Conservation (phyloP, 2,888 invertebrate species). For the Lepidocyrtoides sp. region DNA sequence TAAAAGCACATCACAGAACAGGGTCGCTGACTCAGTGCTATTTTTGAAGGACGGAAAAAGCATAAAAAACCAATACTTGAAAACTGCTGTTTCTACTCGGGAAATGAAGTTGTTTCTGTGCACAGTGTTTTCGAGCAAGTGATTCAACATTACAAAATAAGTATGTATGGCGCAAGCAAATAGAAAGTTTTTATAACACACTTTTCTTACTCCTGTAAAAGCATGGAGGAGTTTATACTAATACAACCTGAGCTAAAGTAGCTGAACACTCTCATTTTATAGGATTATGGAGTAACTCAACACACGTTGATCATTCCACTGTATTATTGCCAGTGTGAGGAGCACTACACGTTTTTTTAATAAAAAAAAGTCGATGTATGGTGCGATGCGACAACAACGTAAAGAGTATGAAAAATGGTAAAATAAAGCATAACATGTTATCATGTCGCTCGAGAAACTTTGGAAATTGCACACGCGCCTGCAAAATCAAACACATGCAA, state of each 20-base stretch:
- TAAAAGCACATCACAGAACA: conserved; percentile 57
- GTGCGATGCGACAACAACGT: neutral
- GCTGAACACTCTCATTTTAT: neutral
- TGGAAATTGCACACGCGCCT: conserved; percentile 77
- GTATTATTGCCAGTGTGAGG: neutral
- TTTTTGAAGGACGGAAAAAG: conserved; percentile 85
- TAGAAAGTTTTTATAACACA: neutral
- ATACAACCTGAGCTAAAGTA: neutral
- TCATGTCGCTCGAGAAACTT: conserved; percentile 24
- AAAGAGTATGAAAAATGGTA: too few relatives aligned
- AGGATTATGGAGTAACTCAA: neutral
- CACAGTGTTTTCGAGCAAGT: neutral
- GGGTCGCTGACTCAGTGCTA: conserved; percentile 86
- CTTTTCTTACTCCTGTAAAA: neutral
- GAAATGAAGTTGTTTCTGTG: neutral
- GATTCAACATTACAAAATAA: neutral
- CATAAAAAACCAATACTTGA: conserved; percentile 34
- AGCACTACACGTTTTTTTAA: conserved; percentile 6
- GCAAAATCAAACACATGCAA: conserved; percentile 27
- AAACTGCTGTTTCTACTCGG: conserved; percentile 11
- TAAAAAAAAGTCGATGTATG: neutral
- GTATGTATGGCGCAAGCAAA: neutral
- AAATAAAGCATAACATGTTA: neutral
- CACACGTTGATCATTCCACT: neutral
- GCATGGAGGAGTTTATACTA: neutral